Conservation (phyloP, 23 tunicate species). For the Trididemnum nubilum region DNA sequence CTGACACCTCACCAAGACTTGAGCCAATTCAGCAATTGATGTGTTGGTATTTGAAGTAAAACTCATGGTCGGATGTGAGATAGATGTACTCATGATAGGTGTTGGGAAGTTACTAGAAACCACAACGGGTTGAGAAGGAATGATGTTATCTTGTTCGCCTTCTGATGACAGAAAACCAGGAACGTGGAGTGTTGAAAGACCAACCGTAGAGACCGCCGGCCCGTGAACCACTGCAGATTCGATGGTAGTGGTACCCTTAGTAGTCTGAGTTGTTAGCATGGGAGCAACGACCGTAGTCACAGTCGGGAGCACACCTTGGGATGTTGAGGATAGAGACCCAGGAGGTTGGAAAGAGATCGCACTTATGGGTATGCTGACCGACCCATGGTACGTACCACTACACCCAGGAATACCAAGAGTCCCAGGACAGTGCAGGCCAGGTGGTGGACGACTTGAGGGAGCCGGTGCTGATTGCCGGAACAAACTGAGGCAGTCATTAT, state of each 20-base stretch:
- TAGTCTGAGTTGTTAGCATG: not conserved
- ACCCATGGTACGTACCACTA: not conserved
- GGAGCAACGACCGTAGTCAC: not conserved
- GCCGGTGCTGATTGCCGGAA: not conserved
- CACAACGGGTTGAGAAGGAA: slow-evolving; percentile 7
- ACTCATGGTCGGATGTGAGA: not conserved
- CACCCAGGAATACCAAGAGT: not conserved
- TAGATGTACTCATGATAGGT: not conserved
- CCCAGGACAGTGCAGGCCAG: not conserved
- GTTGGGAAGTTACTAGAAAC: slow-evolving; percentile 1
- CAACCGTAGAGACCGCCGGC: slow-evolving; percentile 17
- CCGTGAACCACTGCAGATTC: not conserved
- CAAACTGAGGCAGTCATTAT: not conserved
- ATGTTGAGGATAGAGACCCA: not conserved
- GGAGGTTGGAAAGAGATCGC: not conserved
- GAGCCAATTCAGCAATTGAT: not conserved
- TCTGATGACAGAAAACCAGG: slow-evolving; percentile 7
- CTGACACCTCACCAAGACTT: slow-evolving; percentile 17
- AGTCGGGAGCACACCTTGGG: slow-evolving; percentile 2
- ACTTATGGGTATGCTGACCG: not conserved
- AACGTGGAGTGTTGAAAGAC: not conserved
- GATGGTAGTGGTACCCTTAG: not conserved
- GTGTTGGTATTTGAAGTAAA: not conserved
- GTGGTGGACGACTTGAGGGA: not conserved
- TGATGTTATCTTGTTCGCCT: not conserved